Base-by-base conservation (phyloP, 1,140 invertebrate genomes). In the Vanessa atalanta region DNA sequence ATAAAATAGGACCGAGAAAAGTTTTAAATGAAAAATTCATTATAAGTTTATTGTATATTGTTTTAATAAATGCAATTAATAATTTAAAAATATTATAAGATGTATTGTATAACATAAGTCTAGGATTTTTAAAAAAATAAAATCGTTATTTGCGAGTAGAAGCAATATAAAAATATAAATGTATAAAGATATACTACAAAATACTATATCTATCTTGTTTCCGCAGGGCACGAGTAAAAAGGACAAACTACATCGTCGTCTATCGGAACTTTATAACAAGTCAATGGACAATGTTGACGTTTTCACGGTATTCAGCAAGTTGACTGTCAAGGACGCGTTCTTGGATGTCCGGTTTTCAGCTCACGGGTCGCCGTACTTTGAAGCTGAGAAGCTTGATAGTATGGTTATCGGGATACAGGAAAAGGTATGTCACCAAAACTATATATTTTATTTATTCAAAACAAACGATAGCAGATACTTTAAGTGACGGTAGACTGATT, bases 281-380 rank as follows among this genome's bases (percentile, higher is more conserved):
- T 95, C 95, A 0, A 83, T 94, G 53, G 94, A 96, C 31, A 98
- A 99, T 90, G 96, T 99, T 6, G 98, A 99, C 85, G 95, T 99
- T 0, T 98, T 99, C 79, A 98, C 98, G 1, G 97, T 99, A 0
- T 93, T 97, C 5, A 94, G 94, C 78, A 96, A 96, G 7, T 94
- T 94, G 0, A 94, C 94, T 37, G 88, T 94, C 4, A 95, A 95
- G 70, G 90, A 93, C 70, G 95, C 95, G 61, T 93, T 91, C 23
- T 83, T 97, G 48, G 98, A 99, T 87, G 96, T 99, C 0, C 93
- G 98, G 76, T 99, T 97, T 88, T 97, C 98, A 0, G 98, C 97
- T 0, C 98, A 99, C 87, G 97, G 97, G 0, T 98, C 97, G 0
- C 98, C 98, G 0, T 98, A 98, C 86, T 98, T 98, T 83, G 95